These are phyloP conservation scores for Sebastes oblongus DNA, from an alignment of 2,797 vertebrate genomes.

Conservation along the genomic window DNA sequence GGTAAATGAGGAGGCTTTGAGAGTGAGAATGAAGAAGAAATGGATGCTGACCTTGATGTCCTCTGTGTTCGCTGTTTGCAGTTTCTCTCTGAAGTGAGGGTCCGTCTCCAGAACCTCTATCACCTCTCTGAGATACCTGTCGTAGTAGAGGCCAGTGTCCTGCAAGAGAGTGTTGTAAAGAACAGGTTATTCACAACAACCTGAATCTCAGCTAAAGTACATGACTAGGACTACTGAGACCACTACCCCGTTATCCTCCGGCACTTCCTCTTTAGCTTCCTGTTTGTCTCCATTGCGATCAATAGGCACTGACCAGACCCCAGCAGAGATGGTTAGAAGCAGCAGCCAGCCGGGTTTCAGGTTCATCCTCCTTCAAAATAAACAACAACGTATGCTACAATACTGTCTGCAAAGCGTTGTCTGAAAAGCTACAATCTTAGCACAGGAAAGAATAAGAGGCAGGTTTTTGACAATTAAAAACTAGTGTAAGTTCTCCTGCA, in stretches of 20 bases:
- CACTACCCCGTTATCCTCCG: conserved; percentile 80
- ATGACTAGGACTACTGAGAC: neutral
- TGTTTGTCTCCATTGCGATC: conserved; percentile 71
- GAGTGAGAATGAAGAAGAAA: neutral
- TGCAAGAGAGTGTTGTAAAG: conserved; percentile 40
- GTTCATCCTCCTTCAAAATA: conserved; percentile 70
- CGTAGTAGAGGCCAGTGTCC: conserved; percentile 93
- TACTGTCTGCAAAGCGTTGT: fast-evolving
- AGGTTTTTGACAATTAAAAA: neutral
- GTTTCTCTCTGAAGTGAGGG: conserved; percentile 92
- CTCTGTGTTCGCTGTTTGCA: conserved; percentile 90
- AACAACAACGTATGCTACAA: neutral
- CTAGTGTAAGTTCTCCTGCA: neutral
- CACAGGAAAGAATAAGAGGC: neutral
- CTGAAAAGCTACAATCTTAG: neutral
- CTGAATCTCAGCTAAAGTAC: neutral
- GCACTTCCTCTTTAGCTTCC: conserved; percentile 70
- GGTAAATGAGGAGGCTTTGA: neutral
- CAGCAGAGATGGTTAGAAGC: conserved; percentile 60
- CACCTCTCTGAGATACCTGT: conserved; percentile 91
- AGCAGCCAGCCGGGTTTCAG: conserved; percentile 57
- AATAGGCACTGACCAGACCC: conserved; percentile 77
- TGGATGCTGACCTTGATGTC: conserved; percentile 87
- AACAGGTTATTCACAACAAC: neutral
- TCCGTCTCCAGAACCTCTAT: conserved; percentile 93